These are phyloP conservation scores for Drosophila nigricruria DNA, from an alignment of 2,888 invertebrate species.

Conservation along the genomic window DNA sequence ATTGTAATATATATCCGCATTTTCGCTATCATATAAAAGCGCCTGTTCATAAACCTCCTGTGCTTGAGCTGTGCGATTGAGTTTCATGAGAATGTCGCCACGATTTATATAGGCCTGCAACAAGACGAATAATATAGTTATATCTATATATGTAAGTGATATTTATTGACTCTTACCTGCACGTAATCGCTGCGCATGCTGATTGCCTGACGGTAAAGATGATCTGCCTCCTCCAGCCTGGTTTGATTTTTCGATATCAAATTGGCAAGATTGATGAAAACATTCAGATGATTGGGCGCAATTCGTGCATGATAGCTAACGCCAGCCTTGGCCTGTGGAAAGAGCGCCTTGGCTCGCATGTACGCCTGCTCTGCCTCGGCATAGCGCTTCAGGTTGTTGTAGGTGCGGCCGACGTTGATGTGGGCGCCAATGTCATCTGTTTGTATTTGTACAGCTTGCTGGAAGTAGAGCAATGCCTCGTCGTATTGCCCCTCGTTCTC, in stretches of 20 bases:
- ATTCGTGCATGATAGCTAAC: conserved; percentile 98
- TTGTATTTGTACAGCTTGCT: conserved; percentile 96
- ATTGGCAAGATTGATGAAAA: conserved; percentile 97
- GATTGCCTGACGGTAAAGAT: conserved; percentile 97
- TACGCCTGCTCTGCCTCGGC: conserved; percentile 97
- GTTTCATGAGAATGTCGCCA: conserved; percentile 97
- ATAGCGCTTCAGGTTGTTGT: conserved; percentile 95
- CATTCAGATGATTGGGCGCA: conserved; percentile 97
- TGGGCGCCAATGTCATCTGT: conserved; percentile 98
- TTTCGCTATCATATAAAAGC: conserved; percentile 95
- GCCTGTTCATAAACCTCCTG: conserved; percentile 97
- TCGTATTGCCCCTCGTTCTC: conserved; percentile 90
- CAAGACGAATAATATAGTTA: neutral
- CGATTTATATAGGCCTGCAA: conserved; percentile 96
- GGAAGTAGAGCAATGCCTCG: conserved; percentile 95
- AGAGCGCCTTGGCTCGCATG: conserved; percentile 93
- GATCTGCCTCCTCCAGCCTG: conserved; percentile 96
- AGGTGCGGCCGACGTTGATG: conserved; percentile 98
- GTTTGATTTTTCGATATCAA: conserved; percentile 96
- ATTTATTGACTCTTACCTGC: conserved; percentile 85
- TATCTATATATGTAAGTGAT: no score
- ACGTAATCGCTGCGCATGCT: conserved; percentile 97
- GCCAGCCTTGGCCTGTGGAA: conserved; percentile 96
- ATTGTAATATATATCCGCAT: conserved; percentile 97
- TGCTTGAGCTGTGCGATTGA: conserved; percentile 97